phyloP scores from a whole-genome alignment of 2,888 invertebrate species.

The Noctuana brunneofusca region DNA sequence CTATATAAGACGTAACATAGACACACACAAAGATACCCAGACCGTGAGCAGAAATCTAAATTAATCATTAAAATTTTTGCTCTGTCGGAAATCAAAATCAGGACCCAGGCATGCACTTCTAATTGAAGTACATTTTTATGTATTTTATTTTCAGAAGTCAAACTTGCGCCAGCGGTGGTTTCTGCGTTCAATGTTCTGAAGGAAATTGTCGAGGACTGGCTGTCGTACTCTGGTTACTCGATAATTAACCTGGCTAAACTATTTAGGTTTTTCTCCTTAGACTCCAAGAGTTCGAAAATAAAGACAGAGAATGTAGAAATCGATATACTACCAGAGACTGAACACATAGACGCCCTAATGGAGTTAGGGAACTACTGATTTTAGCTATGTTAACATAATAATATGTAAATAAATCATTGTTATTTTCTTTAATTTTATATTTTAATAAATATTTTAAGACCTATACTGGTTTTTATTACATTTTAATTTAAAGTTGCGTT shows the following conservation, averaged over 20 bases:
- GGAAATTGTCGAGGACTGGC: conserved; percentile 86
- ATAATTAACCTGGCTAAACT: conserved; percentile 84
- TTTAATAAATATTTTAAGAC: conserved; percentile 7
- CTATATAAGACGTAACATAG: no score
- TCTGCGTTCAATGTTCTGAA: conserved; percentile 84
- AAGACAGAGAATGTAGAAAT: conserved; percentile 67
- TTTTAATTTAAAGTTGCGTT: no score
- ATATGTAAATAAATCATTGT: conserved; percentile 37
- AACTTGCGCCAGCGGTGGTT: conserved; percentile 74
- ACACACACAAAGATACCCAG: no score
- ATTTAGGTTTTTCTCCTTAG: conserved; percentile 75
- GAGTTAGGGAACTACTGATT: conserved; percentile 67
- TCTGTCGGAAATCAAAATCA: no score
- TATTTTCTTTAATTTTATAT: conserved; percentile 18
- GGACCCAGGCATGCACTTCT: no score
- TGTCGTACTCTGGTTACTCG: conserved; percentile 87
- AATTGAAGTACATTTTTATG: no score
- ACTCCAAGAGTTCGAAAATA: conserved; percentile 55
- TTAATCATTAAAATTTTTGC: no score
- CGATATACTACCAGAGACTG: conserved; percentile 73
- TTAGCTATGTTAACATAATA: conserved; percentile 2
- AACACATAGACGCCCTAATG: conserved; percentile 74
- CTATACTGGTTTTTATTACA: background rate
- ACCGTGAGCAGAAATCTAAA: no score
- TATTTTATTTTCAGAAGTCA: conserved; percentile 73